Evolutionary conservation across 1,140 invertebrate species (phyloP).

Genomic region (Lordiphosa mommai): DNA sequence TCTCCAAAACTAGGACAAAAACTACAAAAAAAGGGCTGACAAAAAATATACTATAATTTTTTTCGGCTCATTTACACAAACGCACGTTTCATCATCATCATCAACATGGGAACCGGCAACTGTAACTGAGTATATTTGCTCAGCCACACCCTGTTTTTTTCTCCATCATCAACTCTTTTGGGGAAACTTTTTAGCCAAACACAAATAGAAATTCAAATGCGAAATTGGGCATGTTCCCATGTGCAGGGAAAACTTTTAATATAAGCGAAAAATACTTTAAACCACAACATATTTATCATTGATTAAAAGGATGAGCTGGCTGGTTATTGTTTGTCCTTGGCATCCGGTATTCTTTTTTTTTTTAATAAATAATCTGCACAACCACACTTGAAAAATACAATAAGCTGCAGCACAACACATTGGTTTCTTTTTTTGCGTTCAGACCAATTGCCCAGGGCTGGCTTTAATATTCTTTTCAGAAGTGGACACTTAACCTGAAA

Average conservation of each 20-base stretch:
- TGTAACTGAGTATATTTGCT: slow-evolving; percentile 1
- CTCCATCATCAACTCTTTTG: slow-evolving; percentile 42
- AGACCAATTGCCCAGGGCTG: background rate
- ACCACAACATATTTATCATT: slow-evolving; percentile 34
- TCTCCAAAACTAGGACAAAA: slow-evolving; percentile 28
- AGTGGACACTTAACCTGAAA: background rate
- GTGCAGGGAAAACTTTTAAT: slow-evolving; percentile 41
- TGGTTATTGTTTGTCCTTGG: slow-evolving; percentile 18
- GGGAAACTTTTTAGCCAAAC: slow-evolving; percentile 40
- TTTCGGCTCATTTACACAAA: slow-evolving; percentile 63
- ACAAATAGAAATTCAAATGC: slow-evolving; percentile 49
- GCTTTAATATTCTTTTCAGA: background rate
- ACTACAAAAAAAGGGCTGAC: slow-evolving; percentile 28
- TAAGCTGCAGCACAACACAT: slow-evolving; percentile 30
- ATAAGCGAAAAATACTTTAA: slow-evolving; percentile 16
- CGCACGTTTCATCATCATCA: slow-evolving; percentile 40
- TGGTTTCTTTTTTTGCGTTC: too few species aligned
- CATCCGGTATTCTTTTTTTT: slow-evolving; percentile 4
- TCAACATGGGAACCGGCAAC: slow-evolving; percentile 6
- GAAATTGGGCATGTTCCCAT: slow-evolving; percentile 51
- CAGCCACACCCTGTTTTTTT: slow-evolving; percentile 34
- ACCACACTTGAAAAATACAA: slow-evolving; percentile 63
- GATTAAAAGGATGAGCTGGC: slow-evolving; percentile 17
- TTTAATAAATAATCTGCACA: slow-evolving; percentile 56
- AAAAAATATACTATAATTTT: slow-evolving; percentile 27